phyloP scores from a whole-genome alignment of 2,797 vertebrate genomes.

The Peromyscus eremicus region DNA sequence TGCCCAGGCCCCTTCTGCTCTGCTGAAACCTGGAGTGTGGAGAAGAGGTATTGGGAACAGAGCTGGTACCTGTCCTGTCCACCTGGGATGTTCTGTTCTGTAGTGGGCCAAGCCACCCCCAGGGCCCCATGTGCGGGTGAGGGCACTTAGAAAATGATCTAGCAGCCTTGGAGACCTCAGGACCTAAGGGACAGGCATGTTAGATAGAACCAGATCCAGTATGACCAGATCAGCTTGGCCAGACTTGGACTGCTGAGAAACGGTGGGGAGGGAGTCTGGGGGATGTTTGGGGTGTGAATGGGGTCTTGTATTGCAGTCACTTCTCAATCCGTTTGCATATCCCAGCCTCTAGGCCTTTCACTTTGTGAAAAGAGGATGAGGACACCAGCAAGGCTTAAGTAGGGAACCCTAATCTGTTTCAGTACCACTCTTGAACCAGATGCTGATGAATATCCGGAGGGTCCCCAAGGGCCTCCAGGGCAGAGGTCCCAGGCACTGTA shows the following conservation, averaged over 20 bases:
- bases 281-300: no score
- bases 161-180: not conserved
- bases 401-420: not conserved
- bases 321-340: not conserved
- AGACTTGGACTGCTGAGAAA: not conserved
- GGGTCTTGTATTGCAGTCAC: not conserved
- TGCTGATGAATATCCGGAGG: not conserved
- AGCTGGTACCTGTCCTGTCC: slow-evolving; percentile 91
- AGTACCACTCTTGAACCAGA: not conserved
- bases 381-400: not conserved
- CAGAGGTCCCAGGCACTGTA: not conserved
- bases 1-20: slow-evolving; percentile 92
- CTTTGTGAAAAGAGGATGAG: not conserved
- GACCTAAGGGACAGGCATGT: not conserved
- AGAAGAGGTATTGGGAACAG: slow-evolving; percentile 88
- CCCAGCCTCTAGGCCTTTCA: not conserved
- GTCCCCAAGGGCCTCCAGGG: not conserved
- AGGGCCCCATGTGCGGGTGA: slow-evolving; percentile 91
- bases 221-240: not conserved
- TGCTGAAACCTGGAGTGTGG: slow-evolving; percentile 92
- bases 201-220: not conserved
- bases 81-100: slow-evolving; percentile 92
- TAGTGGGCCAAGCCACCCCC: slow-evolving; percentile 89
- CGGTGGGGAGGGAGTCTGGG: not conserved
- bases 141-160: not conserved